These are phyloP conservation scores for Peromyscus aztecus DNA, from an alignment of 2,797 vertebrate genomes.

Conservation along the genomic window DNA sequence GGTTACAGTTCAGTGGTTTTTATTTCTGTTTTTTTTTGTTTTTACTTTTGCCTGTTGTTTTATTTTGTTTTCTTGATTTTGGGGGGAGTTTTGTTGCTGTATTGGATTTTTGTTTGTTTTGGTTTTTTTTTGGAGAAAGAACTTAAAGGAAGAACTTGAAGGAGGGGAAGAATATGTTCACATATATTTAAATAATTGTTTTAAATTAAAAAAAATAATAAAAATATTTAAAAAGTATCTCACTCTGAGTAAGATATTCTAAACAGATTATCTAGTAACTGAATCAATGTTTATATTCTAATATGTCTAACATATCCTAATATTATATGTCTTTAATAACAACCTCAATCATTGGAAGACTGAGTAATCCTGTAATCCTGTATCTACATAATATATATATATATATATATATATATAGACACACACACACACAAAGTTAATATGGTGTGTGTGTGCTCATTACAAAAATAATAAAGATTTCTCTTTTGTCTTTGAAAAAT, in stretches of 20 bases:
- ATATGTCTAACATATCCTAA: background rate
- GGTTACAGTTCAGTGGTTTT: background rate
- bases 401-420: background rate
- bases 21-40: background rate
- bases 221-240: background rate
- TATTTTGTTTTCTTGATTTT: background rate
- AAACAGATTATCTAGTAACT: slow-evolving; percentile 17
- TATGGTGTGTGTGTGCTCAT: background rate
- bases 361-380: background rate
- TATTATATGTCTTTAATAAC: background rate
- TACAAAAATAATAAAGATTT: background rate
- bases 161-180: background rate
- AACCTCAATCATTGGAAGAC: background rate
- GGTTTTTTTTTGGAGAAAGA: background rate
- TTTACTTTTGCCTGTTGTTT: background rate
- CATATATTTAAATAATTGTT: background rate
- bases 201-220: background rate
- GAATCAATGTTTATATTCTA: background rate
- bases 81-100: background rate
- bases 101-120: background rate
- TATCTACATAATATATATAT: background rate
- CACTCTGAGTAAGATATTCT: background rate
- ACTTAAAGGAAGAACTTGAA: too few relatives aligned
- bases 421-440: background rate
- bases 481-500: background rate